Evolutionary conservation across 2,888 invertebrate species (phyloP).

Genomic region (Diaphora mendica): DNA sequence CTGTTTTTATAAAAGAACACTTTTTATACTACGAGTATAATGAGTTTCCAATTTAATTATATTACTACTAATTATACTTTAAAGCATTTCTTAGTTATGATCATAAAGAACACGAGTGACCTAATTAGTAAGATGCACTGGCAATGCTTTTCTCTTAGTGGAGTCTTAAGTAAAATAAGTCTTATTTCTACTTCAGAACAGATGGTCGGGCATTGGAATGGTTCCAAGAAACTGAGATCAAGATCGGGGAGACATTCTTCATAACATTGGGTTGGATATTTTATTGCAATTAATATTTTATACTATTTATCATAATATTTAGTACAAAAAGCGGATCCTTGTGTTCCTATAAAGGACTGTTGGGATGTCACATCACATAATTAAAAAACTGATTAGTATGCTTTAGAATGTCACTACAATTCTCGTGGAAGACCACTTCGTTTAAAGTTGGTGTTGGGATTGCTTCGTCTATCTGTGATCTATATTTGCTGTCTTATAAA

Average conservation of each 20-base stretch:
- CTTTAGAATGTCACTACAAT: too few species aligned
- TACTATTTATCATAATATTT: too few species aligned
- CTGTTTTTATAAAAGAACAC: background rate
- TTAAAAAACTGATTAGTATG: too few species aligned
- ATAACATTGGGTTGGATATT: background rate
- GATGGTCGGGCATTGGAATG: conserved; percentile 7
- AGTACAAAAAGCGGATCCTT: too few species aligned
- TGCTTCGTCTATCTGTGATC: too few species aligned
- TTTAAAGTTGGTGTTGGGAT: too few species aligned
- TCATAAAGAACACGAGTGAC: conserved; percentile 3
- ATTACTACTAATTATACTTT: background rate
- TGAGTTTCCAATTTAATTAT: background rate
- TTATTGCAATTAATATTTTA: background rate
- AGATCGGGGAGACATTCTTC: background rate
- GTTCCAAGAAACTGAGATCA: conserved; percentile 6
- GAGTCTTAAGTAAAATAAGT: conserved; percentile 12
- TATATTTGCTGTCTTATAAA: too few species aligned
- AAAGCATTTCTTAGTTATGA: conserved; percentile 8
- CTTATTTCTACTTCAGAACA: conserved; percentile 10
- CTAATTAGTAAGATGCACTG: conserved; percentile 16
- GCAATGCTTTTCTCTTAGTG: conserved; percentile 9
- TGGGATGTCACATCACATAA: too few species aligned
- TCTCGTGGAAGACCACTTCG: too few species aligned
- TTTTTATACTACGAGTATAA: background rate
- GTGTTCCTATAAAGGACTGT: background rate